Percentiles rank a stretch among this genome's conserved stretches.
Evolutionary conservation across 2,888 invertebrate genomes (phyloP).

Genomic region (Ornithoptera alexandrae): DNA sequence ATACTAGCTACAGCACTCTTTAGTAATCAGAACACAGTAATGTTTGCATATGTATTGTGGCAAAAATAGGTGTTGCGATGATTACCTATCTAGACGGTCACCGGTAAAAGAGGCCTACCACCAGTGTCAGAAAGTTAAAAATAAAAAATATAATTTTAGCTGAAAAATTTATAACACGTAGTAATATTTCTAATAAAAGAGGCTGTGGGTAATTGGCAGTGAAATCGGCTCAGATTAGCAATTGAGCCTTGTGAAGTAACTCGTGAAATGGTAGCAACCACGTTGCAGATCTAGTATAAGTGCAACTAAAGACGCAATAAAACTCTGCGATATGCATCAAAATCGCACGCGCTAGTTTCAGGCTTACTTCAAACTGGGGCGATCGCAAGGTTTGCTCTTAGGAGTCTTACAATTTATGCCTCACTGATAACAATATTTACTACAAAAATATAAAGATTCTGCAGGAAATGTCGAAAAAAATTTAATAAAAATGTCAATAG

Average conservation of each 20-base stretch:
- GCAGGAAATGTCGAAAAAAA: too few species aligned
- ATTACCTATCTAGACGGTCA: too few species aligned
- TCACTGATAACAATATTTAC: too few species aligned
- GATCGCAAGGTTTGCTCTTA: constrained; percentile 6
- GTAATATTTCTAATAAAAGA: constrained; percentile 15
- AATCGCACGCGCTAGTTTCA: constrained; percentile 28
- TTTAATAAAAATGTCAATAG: too few species aligned
- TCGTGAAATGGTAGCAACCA: constrained; percentile 12
- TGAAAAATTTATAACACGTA: constrained; percentile 5
- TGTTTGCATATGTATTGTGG: too few species aligned
- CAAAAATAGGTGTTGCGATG: too few species aligned
- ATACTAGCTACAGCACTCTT: too few species aligned
- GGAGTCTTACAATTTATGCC: not conserved
- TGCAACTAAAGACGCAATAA: constrained; percentile 24
- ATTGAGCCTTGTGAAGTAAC: constrained; percentile 19
- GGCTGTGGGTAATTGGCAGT: constrained; percentile 22
- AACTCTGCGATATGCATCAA: constrained; percentile 26
- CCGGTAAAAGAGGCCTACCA: too few species aligned
- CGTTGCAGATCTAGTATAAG: constrained; percentile 1
- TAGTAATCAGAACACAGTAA: too few species aligned
- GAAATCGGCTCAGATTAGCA: constrained; percentile 17
- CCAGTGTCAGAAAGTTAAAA: too few species aligned
- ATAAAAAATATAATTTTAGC: not conserved
- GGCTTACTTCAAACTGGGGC: constrained; percentile 19
- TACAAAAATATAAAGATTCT: too few species aligned